These are phyloP conservation scores for Perizoma affinitatum DNA, from an alignment of 2,888 invertebrate genomes.

Conservation along the genomic window DNA sequence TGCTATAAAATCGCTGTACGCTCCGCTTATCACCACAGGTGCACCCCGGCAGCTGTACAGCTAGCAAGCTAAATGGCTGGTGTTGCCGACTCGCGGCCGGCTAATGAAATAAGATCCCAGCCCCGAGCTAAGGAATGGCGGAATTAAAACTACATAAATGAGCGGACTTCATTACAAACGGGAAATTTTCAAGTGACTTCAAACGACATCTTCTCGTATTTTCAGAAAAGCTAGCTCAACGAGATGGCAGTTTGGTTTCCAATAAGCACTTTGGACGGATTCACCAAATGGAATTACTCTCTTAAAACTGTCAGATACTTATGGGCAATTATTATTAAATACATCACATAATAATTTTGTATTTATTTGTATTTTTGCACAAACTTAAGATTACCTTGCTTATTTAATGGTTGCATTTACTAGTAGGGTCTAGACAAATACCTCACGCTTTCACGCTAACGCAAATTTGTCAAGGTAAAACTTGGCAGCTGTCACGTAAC, in stretches of 20 bases:
- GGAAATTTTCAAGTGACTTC: constrained; percentile 49
- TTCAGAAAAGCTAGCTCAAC: constrained; percentile 24
- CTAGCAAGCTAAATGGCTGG: constrained; percentile 77
- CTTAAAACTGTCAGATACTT: neutral
- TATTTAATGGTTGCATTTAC: too few species aligned
- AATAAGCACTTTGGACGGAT: constrained; percentile 5
- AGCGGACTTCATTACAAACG: constrained; percentile 67
- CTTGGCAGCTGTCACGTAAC: too few species aligned
- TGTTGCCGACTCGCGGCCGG: constrained; percentile 68
- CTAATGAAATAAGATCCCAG: constrained; percentile 82
- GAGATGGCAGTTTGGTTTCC: constrained; percentile 15
- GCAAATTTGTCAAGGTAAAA: too few species aligned
- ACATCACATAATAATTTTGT: too few species aligned
- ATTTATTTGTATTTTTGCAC: too few species aligned
- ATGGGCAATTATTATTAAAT: too few species aligned
- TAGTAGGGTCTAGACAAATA: too few species aligned
- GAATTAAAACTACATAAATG: constrained; percentile 84
- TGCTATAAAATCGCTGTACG: constrained; percentile 6
- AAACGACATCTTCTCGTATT: constrained; percentile 33
- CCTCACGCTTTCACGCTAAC: too few species aligned
- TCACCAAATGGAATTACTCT: constrained; percentile 1
- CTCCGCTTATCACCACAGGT: constrained; percentile 29
- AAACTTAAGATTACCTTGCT: too few species aligned
- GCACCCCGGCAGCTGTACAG: constrained; percentile 49
- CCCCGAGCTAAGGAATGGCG: constrained; percentile 80